phyloP scores from a whole-genome alignment of 2,113 vertebrate genomes.

The Campylomormyrus tamandua region DNA sequence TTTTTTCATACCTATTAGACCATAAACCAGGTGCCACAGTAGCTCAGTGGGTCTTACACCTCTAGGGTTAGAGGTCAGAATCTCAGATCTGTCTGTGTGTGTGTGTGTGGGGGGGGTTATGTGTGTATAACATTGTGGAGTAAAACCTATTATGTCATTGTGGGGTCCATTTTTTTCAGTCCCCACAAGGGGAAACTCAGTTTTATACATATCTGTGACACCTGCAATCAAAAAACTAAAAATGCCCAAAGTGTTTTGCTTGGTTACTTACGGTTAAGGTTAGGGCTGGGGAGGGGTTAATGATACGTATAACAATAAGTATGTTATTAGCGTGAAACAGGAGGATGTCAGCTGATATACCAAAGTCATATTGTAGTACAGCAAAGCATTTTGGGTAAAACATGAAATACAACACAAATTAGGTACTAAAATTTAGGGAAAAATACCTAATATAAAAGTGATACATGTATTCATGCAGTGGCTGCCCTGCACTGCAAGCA shows the following conservation, averaged over 20 bases:
- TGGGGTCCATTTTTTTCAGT: no score
- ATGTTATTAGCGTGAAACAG: neutral
- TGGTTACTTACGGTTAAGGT: no score
- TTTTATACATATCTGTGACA: no score
- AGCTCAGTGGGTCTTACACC: neutral
- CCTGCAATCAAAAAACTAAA: no score
- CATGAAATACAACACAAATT: neutral
- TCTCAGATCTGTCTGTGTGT: neutral
- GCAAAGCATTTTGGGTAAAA: neutral
- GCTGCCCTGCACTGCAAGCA: neutral
- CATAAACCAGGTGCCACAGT: neutral
- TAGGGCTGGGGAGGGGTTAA: neutral
- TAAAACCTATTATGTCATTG: no score
- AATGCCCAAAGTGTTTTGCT: no score
- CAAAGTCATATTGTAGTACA: neutral
- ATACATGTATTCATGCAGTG: neutral
- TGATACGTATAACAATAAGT: neutral
- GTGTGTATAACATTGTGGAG: neutral
- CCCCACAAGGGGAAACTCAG: no score
- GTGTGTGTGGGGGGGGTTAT: no score
- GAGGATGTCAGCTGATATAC: neutral
- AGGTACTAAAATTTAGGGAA: neutral
- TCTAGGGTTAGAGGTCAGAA: neutral
- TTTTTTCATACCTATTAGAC: neutral
- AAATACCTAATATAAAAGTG: neutral